These are phyloP conservation scores for Rhynchonema sp. DNA, from an alignment of 2,888 invertebrate genomes.

Conservation along the genomic window DNA sequence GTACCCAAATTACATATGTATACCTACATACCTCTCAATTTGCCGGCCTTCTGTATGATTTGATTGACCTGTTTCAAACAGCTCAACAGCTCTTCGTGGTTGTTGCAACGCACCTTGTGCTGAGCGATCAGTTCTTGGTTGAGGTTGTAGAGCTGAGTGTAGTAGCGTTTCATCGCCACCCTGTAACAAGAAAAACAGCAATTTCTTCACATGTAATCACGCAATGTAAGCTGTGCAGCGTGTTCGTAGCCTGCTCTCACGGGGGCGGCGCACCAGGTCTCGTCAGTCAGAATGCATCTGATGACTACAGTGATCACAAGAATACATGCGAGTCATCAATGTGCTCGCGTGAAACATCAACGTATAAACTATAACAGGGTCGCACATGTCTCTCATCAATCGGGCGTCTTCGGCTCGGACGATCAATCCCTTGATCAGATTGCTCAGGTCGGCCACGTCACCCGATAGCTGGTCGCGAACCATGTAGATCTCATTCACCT, in stretches of 20 bases:
- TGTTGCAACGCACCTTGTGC: slow-evolving; percentile 58
- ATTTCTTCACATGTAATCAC: too few relatives aligned
- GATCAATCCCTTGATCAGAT: slow-evolving; percentile 34
- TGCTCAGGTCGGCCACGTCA: slow-evolving; percentile 52
- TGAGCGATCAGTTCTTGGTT: slow-evolving; percentile 61
- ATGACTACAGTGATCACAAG: too few relatives aligned
- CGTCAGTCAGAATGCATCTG: too few relatives aligned
- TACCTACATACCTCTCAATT: slow-evolving; percentile 56
- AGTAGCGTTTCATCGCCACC: slow-evolving; percentile 37
- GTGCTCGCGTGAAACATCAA: too few relatives aligned
- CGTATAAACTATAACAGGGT: too few relatives aligned
- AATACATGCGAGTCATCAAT: too few relatives aligned
- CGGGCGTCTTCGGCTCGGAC: slow-evolving; percentile 54
- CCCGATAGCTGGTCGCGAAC: slow-evolving; percentile 51
- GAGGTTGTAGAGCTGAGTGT: slow-evolving; percentile 51
- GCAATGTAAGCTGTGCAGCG: too few relatives aligned
- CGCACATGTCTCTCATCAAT: slow-evolving; percentile 49
- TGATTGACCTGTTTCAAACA: slow-evolving; percentile 58
- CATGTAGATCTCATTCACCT: slow-evolving; percentile 47
- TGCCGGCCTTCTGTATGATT: slow-evolving; percentile 58
- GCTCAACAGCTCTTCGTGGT: slow-evolving; percentile 54
- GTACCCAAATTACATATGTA: too few relatives aligned
- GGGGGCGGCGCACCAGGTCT: too few relatives aligned
- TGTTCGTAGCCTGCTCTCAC: too few relatives aligned
- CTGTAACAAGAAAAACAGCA: not conserved